Conservation (phyloP, 2,113 vertebrate species). For the Pangasianodon hypophthalmus region DNA sequence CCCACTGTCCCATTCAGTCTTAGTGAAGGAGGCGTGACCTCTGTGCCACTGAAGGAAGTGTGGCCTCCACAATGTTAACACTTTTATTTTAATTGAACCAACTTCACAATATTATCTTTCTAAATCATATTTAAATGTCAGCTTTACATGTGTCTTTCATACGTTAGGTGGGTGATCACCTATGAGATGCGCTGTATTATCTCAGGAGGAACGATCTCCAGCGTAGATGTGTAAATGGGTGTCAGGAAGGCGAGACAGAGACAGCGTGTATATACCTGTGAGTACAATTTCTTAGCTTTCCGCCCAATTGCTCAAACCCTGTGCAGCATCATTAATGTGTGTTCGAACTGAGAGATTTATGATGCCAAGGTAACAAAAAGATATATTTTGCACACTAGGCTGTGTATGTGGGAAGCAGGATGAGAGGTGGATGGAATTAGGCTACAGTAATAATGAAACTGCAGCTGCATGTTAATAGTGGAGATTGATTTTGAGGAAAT, state of each 20-base stretch:
- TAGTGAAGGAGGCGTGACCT: background rate
- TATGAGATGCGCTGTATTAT: background rate
- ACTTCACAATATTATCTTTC: background rate
- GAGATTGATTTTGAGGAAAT: conserved; percentile 75
- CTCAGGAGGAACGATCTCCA: background rate
- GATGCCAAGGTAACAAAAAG: conserved; percentile 7
- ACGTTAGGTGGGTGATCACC: background rate
- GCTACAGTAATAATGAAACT: conserved; percentile 73
- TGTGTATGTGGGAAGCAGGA: conserved; percentile 8
- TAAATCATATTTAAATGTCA: background rate
- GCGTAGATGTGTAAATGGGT: background rate
- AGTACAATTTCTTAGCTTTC: conserved; percentile 14
- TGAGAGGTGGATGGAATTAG: conserved; percentile 75
- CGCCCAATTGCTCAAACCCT: background rate
- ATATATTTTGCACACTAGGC: background rate
- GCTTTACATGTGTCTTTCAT: background rate
- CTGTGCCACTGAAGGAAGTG: background rate
- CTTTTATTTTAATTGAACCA: background rate
- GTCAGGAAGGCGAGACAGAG: background rate
- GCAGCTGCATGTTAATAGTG: conserved; percentile 72
- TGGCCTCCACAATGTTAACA: background rate
- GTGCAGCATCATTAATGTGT: background rate
- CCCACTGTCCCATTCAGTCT: background rate
- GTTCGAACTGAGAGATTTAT: conserved; percentile 12
- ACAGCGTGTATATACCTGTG: background rate